Percentiles rank a stretch among this genome's conserved stretches.
Evolutionary conservation across 2,888 invertebrate genomes (phyloP).

Genomic region (Boloria selene): DNA sequence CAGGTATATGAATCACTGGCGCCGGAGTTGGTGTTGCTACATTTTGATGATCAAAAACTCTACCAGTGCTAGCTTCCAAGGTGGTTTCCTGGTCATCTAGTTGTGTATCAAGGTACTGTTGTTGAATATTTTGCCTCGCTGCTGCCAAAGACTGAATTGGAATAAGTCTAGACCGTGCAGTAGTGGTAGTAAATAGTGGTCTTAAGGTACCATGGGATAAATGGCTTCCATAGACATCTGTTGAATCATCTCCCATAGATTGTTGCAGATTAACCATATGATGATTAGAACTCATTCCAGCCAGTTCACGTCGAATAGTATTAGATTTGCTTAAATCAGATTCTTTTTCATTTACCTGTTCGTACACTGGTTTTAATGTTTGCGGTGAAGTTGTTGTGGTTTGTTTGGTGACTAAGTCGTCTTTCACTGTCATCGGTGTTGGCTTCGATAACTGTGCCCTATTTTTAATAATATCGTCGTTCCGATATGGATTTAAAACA

Average conservation of each 20-base stretch:
- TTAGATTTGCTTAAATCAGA: conserved; percentile 78
- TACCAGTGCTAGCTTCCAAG: conserved; percentile 79
- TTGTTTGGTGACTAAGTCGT: conserved; percentile 69
- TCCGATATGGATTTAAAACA: conserved; percentile 64
- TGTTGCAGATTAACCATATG: conserved; percentile 83
- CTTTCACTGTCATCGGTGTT: conserved; percentile 57
- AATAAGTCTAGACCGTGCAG: conserved; percentile 79
- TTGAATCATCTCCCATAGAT: conserved; percentile 84
- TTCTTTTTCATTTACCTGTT: conserved; percentile 72
- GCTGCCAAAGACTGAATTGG: conserved; percentile 78
- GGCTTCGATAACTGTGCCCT: conserved; percentile 69
- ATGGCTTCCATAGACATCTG: conserved; percentile 86
- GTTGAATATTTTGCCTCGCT: conserved; percentile 74
- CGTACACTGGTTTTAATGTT: conserved; percentile 80
- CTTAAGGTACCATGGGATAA: conserved; percentile 84
- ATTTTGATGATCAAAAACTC: conserved; percentile 73
- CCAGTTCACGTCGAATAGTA: conserved; percentile 83
- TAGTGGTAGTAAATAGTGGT: conserved; percentile 86
- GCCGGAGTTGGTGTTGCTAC: conserved; percentile 79
- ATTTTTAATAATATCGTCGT: conserved; percentile 58
- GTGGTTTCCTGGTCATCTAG: conserved; percentile 71
- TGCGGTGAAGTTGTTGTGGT: conserved; percentile 65
- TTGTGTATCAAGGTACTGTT: conserved; percentile 67
- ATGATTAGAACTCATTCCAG: conserved; percentile 80
- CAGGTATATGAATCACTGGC: conserved; percentile 80